Evolutionary conservation across 2,797 vertebrate genomes (phyloP).

Genomic region (Paratrypauchen microcephalus): DNA sequence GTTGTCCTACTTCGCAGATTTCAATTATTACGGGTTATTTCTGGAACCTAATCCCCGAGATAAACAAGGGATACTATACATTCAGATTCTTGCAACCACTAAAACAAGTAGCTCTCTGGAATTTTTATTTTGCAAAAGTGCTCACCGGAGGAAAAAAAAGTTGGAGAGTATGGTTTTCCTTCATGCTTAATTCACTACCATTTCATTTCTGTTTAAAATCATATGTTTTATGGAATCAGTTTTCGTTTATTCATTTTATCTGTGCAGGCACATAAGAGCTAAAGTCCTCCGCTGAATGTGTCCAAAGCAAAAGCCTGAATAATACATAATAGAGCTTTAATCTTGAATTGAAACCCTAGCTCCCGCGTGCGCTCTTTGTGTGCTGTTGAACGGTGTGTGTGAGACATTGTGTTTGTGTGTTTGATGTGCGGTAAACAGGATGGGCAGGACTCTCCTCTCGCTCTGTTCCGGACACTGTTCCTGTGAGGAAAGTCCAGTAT

Average conservation of each 20-base stretch:
- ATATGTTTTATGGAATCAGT: neutral
- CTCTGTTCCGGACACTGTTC: slow-evolving; percentile 38
- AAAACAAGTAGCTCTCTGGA: too few relatives aligned
- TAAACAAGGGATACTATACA: too few relatives aligned
- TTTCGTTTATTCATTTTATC: neutral
- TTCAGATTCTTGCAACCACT: too few relatives aligned
- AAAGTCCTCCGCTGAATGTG: neutral
- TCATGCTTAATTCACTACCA: neutral
- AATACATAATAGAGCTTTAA: slow-evolving; percentile 3
- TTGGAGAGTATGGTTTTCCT: neutral
- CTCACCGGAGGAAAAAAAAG: too few relatives aligned
- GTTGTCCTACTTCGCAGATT: too few relatives aligned
- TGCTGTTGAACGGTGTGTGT: neutral
- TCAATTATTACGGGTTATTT: too few relatives aligned
- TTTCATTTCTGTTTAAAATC: too few relatives aligned
- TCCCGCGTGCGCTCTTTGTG: neutral
- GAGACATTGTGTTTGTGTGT: slow-evolving; percentile 47
- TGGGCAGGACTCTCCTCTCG: slow-evolving; percentile 46
- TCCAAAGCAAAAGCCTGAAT: neutral
- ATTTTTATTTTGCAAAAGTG: too few relatives aligned
- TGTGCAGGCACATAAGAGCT: neutral
- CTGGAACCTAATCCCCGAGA: too few relatives aligned
- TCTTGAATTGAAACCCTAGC: neutral
- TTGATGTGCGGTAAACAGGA: slow-evolving; percentile 71
- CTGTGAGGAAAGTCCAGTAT: slow-evolving; percentile 43